phyloP scores from a whole-genome alignment of 2,888 invertebrate species.

The Megalurothrips usitatus region DNA sequence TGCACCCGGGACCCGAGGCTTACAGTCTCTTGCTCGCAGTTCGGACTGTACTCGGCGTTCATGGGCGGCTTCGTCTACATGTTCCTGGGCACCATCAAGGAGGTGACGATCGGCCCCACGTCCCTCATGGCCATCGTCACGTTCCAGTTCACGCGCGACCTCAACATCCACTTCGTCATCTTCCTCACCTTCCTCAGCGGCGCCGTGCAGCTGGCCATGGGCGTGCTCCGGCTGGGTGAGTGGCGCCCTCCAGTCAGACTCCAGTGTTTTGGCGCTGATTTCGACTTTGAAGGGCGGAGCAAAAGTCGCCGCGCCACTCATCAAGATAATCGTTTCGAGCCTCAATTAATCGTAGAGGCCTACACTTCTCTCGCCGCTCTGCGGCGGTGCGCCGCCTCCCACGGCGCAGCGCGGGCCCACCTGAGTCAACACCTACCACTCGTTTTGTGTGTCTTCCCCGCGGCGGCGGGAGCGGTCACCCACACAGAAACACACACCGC shows the following conservation, averaged over 20 bases:
- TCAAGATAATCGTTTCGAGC: too few relatives aligned
- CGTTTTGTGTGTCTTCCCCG: neutral
- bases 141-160: conserved; percentile 63
- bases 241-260: conserved; percentile 27
- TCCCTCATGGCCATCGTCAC: conserved; percentile 87
- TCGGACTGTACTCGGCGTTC: conserved; percentile 89
- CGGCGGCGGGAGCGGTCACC: neutral
- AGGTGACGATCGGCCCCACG: conserved; percentile 88
- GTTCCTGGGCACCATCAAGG: conserved; percentile 79
- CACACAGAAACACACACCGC: neutral
- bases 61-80: conserved; percentile 84
- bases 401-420: neutral
- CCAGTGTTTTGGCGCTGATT: too few relatives aligned
- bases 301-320: too few relatives aligned
- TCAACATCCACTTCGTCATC: conserved; percentile 67
- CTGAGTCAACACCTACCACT: neutral
- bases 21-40: conserved; percentile 47
- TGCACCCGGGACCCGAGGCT: too few relatives aligned
- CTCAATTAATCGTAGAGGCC: too few relatives aligned
- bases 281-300: too few relatives aligned
- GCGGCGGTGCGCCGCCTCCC: too few relatives aligned
- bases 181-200: conserved; percentile 75
- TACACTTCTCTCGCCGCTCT: too few relatives aligned
- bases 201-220: conserved; percentile 72
- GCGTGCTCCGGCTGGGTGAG: conserved; percentile 70